Evolutionary conservation across 2,797 vertebrate species (phyloP).

Genomic region (Poeciliopsis paucimaculata): DNA sequence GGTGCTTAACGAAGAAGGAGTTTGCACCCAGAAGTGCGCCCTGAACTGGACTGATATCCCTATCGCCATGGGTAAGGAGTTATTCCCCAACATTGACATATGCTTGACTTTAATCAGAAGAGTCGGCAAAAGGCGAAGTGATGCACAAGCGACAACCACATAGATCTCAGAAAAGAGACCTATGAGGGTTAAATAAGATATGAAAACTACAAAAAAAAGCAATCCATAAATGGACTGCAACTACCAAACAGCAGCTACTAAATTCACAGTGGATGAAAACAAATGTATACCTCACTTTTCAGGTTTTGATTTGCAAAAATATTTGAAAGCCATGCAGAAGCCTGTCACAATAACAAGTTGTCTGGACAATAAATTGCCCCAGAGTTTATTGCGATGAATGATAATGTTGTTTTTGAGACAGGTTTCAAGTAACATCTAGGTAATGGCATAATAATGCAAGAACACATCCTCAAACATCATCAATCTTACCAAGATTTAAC

Average conservation of each 20-base stretch:
- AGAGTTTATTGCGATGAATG: too few species aligned
- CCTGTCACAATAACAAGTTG: too few species aligned
- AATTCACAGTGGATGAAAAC: background rate
- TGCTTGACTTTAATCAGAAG: constrained; percentile 12
- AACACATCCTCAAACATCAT: too few species aligned
- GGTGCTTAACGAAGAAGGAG: constrained; percentile 94
- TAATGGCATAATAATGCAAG: too few species aligned
- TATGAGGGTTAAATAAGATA: background rate
- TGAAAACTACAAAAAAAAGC: background rate
- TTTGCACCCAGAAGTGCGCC: constrained; percentile 97
- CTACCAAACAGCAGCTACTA: background rate
- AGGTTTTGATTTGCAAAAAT: background rate
- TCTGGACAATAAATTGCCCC: too few species aligned
- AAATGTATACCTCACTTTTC: background rate
- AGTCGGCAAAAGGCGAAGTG: constrained; percentile 33
- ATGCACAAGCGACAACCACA: too few species aligned
- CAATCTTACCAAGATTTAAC: too few species aligned
- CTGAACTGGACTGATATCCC: constrained; percentile 99
- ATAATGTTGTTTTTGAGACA: too few species aligned
- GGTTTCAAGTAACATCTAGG: too few species aligned
- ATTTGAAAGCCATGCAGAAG: background rate
- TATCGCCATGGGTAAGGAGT: constrained; percentile 92
- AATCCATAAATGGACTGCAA: background rate
- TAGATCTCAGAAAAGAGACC: background rate
- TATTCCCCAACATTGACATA: background rate